phyloP scores from a whole-genome alignment of 2,797 vertebrate genomes.

The Sebastes miniatus region DNA sequence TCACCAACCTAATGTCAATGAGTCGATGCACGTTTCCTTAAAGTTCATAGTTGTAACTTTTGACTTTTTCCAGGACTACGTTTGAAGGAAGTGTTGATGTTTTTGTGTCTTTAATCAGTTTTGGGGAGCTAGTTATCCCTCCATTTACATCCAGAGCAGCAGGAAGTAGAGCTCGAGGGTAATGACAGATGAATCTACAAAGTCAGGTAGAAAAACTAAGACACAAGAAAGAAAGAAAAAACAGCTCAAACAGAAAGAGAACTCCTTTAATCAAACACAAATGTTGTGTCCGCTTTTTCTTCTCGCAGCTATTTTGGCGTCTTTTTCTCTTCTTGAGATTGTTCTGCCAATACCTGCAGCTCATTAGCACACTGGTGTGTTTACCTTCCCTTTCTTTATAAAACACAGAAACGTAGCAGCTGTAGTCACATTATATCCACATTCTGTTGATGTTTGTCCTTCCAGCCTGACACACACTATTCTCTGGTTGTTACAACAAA shows the following conservation, averaged over 20 bases:
- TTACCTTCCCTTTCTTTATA: not conserved
- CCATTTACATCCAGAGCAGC: not conserved
- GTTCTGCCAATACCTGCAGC: not conserved
- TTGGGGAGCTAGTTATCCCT: not conserved
- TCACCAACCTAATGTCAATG: too few species aligned
- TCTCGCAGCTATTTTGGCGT: not conserved
- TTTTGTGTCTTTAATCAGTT: not conserved
- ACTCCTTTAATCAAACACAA: not conserved
- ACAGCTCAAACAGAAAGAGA: not conserved
- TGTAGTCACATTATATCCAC: not conserved
- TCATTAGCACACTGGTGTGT: constrained; percentile 13
- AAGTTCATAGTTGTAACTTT: too few species aligned
- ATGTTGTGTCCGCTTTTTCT: not conserved
- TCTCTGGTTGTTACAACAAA: not conserved
- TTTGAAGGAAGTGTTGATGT: not conserved
- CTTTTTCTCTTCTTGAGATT: not conserved
- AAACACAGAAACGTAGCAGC: not conserved
- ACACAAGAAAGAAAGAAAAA: not conserved
- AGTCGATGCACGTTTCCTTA: too few species aligned
- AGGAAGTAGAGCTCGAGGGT: not conserved
- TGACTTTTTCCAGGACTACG: too few species aligned
- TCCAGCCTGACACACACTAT: not conserved
- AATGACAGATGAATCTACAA: not conserved
- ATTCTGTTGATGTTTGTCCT: not conserved
- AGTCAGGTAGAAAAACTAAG: not conserved